phyloP scores from a whole-genome alignment of 2,888 invertebrate species.

The Laspeyria flexula region DNA sequence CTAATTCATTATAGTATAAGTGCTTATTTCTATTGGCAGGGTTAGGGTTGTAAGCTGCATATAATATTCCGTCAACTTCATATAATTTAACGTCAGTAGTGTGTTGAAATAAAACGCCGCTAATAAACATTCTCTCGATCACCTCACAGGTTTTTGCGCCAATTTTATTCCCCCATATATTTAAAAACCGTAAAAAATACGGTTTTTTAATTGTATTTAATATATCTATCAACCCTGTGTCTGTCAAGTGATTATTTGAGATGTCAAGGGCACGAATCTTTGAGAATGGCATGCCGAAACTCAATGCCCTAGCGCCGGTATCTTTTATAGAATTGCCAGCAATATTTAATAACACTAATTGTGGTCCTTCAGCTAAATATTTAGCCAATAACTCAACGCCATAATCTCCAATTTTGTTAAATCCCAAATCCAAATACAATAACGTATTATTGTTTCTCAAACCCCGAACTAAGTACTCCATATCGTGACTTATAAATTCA shows the following conservation, averaged over 20 bases:
- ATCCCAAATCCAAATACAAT: slow-evolving; percentile 86
- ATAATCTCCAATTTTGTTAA: slow-evolving; percentile 87
- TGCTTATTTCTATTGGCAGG: slow-evolving; percentile 82
- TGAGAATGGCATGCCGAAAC: slow-evolving; percentile 84
- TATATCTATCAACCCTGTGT: slow-evolving; percentile 81
- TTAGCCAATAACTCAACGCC: slow-evolving; percentile 83
- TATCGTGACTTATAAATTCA: slow-evolving; percentile 86
- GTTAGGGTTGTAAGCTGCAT: slow-evolving; percentile 74
- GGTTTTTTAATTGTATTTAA: slow-evolving; percentile 86
- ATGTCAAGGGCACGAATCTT: slow-evolving; percentile 86
- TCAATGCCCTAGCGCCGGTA: slow-evolving; percentile 85
- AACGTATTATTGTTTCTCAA: slow-evolving; percentile 80
- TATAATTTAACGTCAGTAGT: slow-evolving; percentile 72
- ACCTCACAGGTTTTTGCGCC: slow-evolving; percentile 71
- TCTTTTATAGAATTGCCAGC: slow-evolving; percentile 85
- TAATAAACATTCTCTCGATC: slow-evolving; percentile 70
- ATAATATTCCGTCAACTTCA: slow-evolving; percentile 62
- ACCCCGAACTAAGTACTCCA: slow-evolving; percentile 84
- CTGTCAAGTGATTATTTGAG: slow-evolving; percentile 83
- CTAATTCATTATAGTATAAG: slow-evolving; percentile 83
- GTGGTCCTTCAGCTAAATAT: slow-evolving; percentile 82
- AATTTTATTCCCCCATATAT: slow-evolving; percentile 76
- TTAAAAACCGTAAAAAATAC: slow-evolving; percentile 66
- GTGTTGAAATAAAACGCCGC: slow-evolving; percentile 68
- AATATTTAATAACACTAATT: slow-evolving; percentile 81